A percentile compares a stretch with the other conserved stretches of the same genome.
These are phyloP conservation scores for Lemur catta DNA, from an alignment of 2,797 vertebrate species.

Conservation along the genomic window DNA sequence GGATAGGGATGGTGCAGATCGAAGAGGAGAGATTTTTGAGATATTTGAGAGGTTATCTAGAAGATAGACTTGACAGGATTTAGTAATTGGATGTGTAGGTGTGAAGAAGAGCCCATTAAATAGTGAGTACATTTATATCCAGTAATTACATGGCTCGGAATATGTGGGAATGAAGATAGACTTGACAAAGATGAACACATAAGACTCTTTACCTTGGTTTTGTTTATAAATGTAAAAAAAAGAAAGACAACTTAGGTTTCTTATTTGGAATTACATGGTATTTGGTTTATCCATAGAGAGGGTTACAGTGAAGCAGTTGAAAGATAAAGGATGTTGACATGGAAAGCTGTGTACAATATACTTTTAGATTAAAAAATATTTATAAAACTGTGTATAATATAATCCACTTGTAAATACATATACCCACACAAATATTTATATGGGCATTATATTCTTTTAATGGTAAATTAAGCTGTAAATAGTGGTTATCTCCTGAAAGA, in stretches of 20 bases:
- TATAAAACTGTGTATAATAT: not conserved
- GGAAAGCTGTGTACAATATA: not conserved
- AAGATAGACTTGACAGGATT: not conserved
- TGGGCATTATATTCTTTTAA: not conserved
- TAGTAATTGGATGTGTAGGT: not conserved
- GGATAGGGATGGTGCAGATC: not conserved
- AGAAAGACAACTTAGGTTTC: not conserved
- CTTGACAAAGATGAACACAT: not conserved
- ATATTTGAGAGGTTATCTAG: not conserved
- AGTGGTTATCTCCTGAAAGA: not conserved
- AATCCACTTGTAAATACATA: not conserved
- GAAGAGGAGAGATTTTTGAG: not conserved
- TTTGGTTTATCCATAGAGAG: not conserved
- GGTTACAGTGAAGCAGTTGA: not conserved
- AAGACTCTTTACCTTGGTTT: not conserved
- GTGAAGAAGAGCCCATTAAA: not conserved
- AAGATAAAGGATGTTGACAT: not conserved
- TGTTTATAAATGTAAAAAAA: not conserved
- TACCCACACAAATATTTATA: not conserved
- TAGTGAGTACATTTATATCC: not conserved
- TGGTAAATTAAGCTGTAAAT: not conserved
- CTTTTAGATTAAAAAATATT: not conserved
- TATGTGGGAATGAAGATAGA: not conserved
- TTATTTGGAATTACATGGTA: not conserved
- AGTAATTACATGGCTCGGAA: not conserved